Conservation (phyloP, 2,888 invertebrate genomes). For the Drosophila suboccidentalis region DNA sequence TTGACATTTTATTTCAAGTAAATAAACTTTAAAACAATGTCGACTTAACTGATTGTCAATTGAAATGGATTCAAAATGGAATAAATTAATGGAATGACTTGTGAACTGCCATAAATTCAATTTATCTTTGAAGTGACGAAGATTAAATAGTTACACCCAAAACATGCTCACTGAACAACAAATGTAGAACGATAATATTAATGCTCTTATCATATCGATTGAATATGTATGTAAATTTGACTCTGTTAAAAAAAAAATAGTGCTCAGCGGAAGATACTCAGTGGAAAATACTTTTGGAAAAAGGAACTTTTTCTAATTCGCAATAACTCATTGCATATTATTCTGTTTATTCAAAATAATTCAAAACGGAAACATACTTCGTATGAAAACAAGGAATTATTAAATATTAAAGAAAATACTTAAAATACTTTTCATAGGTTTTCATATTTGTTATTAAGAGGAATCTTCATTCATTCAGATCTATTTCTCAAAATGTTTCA, state of each 20-base stretch:
- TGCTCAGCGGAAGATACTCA: not conserved
- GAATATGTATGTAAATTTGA: not conserved
- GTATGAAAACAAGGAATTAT: too few relatives aligned
- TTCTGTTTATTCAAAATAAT: too few relatives aligned
- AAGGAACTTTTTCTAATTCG: too few relatives aligned
- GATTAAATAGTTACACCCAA: not conserved
- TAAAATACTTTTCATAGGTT: not conserved
- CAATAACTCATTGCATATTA: too few relatives aligned
- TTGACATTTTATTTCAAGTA: too few relatives aligned
- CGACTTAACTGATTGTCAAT: too few relatives aligned
- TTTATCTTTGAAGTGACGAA: not conserved
- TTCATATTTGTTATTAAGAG: not conserved
- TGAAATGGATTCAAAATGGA: too few relatives aligned
- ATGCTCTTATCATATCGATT: not conserved
- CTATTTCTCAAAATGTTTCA: not conserved
- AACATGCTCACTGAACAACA: not conserved
- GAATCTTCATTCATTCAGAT: not conserved
- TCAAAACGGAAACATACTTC: too few relatives aligned
- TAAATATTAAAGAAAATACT: too few relatives aligned
- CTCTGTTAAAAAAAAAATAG: not conserved
- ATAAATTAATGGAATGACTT: too few relatives aligned
- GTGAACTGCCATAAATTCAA: too few relatives aligned
- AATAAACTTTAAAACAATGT: too few relatives aligned
- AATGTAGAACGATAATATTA: not conserved
- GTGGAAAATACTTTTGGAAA: not conserved